Evolutionary conservation across 2,797 vertebrate genomes (phyloP).

Genomic region (Eremophila alpestris): DNA sequence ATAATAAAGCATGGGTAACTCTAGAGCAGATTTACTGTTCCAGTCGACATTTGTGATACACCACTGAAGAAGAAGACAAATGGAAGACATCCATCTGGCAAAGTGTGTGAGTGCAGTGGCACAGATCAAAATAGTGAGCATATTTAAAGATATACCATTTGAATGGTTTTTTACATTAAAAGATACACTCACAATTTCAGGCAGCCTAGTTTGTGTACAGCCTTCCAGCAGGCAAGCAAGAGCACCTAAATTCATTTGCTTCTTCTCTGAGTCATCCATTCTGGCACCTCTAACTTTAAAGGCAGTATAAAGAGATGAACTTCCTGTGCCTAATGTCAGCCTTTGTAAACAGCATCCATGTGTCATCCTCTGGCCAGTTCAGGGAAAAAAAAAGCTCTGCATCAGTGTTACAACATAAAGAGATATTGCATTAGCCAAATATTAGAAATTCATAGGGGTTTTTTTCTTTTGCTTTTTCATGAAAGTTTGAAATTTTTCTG

Average conservation of each 20-base stretch:
- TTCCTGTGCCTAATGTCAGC: neutral
- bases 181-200: neutral
- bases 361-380: neutral
- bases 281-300: neutral
- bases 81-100: neutral
- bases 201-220: neutral
- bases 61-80: neutral
- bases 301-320: neutral
- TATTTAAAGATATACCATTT: slow-evolving; percentile 9
- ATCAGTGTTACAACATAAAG: neutral
- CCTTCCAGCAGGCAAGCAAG: neutral
- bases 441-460: neutral
- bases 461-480: neutral
- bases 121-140: neutral
- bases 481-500: neutral
- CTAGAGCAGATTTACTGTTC: neutral
- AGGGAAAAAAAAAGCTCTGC: neutral
- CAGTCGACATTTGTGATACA: neutral
- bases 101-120: neutral
- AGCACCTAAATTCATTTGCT: neutral
- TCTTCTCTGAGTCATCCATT: neutral
- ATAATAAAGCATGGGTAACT: neutral
- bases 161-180: neutral
- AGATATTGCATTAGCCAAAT: neutral
- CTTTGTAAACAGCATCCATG: neutral